Percentiles rank a stretch among this genome's conserved stretches.
These are phyloP conservation scores for Vanessa tameamea DNA, from an alignment of 1,140 invertebrate genomes.

Conservation along the genomic window DNA sequence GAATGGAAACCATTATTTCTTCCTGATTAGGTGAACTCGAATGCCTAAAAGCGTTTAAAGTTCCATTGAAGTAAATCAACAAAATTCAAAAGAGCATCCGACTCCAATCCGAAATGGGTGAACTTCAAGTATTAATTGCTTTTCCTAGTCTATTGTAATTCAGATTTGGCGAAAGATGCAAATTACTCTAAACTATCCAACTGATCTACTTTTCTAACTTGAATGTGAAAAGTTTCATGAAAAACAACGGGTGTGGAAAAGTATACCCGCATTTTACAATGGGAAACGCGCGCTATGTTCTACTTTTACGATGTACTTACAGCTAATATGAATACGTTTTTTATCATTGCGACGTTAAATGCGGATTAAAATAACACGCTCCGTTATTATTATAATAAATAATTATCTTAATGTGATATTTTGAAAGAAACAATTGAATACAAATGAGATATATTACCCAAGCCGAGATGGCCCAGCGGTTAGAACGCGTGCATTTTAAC, in stretches of 20 bases:
- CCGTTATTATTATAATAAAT: not conserved
- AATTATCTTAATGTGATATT: too few relatives aligned
- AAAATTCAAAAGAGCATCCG: conserved; percentile 75
- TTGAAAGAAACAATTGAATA: too few relatives aligned
- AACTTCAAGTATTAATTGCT: conserved; percentile 79
- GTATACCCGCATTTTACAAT: conserved; percentile 37
- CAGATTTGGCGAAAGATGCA: conserved; percentile 74
- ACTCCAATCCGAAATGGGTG: conserved; percentile 69
- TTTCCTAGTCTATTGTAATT: conserved; percentile 76
- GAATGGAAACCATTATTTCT: conserved; percentile 31
- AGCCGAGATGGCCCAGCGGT: too few relatives aligned
- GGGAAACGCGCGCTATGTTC: conserved; percentile 11
- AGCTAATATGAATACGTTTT: conserved; percentile 7
- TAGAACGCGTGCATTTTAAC: too few relatives aligned
- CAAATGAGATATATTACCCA: too few relatives aligned
- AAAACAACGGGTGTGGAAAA: conserved; percentile 58
- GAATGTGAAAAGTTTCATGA: conserved; percentile 65
- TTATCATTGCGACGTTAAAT: conserved; percentile 8
- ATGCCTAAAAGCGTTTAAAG: conserved; percentile 40
- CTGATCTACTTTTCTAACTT: conserved; percentile 71
- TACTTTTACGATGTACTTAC: conserved; percentile 23
- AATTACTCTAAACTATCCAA: conserved; percentile 72
- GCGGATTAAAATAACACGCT: conserved; percentile 7
- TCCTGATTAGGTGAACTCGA: conserved; percentile 34
- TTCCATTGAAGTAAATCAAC: conserved; percentile 40